Percentiles rank a stretch among this genome's conserved stretches.
Conservation (phyloP, 1,140 invertebrate genomes). For the Nephila pilipes region DNA sequence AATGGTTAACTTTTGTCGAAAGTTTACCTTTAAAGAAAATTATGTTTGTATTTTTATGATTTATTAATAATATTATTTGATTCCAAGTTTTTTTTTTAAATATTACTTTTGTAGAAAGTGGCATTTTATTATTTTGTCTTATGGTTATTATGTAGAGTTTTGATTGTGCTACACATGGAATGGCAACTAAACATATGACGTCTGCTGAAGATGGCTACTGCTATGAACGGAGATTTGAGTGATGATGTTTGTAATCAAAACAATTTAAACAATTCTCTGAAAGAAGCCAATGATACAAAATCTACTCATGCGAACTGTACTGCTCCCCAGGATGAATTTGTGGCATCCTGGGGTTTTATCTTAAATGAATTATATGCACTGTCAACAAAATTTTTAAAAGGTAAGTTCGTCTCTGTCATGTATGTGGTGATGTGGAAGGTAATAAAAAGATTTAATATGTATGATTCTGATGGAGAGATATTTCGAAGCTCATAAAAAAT, state of each 20-base stretch:
- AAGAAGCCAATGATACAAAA: background rate
- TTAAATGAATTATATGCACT: conserved; percentile 71
- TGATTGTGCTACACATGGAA: background rate
- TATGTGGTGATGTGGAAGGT: conserved; percentile 61
- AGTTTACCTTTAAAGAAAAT: too few relatives aligned
- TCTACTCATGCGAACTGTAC: background rate
- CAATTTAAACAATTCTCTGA: background rate
- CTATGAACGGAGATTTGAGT: conserved; percentile 32
- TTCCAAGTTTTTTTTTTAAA: too few relatives aligned
- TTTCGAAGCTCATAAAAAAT: background rate
- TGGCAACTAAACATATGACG: conserved; percentile 42
- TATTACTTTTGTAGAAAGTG: too few relatives aligned
- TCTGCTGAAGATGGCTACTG: conserved; percentile 49
- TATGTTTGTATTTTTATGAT: too few relatives aligned
- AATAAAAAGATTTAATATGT: background rate
- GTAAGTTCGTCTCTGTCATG: conserved; percentile 56
- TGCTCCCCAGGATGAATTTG: conserved; percentile 37
- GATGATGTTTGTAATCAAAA: conserved; percentile 19
- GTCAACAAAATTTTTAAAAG: conserved; percentile 77
- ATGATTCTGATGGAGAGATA: background rate
- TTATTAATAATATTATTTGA: too few relatives aligned
- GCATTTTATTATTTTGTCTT: too few relatives aligned
- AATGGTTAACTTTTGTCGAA: too few relatives aligned
- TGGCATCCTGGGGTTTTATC: conserved; percentile 72
- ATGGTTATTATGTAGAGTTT: too few relatives aligned